Evolutionary conservation across 1,140 invertebrate genomes (phyloP).

Genomic region (Bradysia coprophila): DNA sequence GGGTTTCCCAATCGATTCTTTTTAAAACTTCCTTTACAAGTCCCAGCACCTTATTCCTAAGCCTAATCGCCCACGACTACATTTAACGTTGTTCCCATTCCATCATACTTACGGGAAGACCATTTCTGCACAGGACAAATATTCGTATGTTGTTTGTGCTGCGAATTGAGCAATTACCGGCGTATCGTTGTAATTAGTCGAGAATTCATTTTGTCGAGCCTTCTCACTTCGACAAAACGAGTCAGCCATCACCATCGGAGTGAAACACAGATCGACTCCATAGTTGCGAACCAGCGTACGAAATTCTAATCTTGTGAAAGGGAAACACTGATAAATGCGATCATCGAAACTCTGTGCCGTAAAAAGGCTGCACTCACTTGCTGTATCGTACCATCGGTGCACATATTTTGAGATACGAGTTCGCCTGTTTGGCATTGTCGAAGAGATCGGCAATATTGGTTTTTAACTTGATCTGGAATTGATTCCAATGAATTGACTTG

Average conservation of each 20-base stretch:
- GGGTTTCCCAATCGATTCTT: too few species aligned
- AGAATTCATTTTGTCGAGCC: slow-evolving; percentile 78
- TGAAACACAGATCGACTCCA: slow-evolving; percentile 78
- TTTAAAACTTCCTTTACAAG: too few species aligned
- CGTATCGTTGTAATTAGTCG: slow-evolving; percentile 66
- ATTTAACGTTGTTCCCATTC: too few species aligned
- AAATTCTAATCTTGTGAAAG: slow-evolving; percentile 29
- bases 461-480: not conserved
- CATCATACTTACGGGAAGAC: slow-evolving; percentile 44
- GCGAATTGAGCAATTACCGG: slow-evolving; percentile 92
- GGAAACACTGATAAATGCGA: not conserved
- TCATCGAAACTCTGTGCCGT: not conserved
- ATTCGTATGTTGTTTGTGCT: slow-evolving; percentile 65
- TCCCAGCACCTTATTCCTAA: too few species aligned
- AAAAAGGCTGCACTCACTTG: slow-evolving; percentile 34
- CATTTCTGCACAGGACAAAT: slow-evolving; percentile 66
- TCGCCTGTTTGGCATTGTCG: slow-evolving; percentile 19
- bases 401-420: slow-evolving; percentile 56
- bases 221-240: slow-evolving; percentile 78
- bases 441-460: slow-evolving; percentile 1
- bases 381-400: slow-evolving; percentile 95
- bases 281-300: slow-evolving; percentile 31
- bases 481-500: too few species aligned
- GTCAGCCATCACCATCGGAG: slow-evolving; percentile 91
- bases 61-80: too few species aligned